phyloP scores from a whole-genome alignment of 1,140 invertebrate genomes.

The Campoletis sonorensis region DNA sequence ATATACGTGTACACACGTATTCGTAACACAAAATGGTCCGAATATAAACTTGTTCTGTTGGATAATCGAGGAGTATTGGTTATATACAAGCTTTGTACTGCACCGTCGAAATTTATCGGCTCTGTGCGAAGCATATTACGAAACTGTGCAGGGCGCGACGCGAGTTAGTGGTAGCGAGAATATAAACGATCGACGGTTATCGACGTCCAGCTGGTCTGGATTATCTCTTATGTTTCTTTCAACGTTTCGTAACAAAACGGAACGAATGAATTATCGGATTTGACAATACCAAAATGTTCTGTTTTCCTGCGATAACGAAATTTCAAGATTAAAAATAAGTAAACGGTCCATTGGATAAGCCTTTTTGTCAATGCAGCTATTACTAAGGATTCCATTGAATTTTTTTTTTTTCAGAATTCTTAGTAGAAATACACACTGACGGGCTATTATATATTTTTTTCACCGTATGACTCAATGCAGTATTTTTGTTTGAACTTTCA shows the following conservation, averaged over 20 bases:
- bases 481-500: too few species aligned
- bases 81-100: background rate
- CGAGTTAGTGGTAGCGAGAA: background rate
- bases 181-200: conserved; percentile 28
- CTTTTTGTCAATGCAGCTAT: too few species aligned
- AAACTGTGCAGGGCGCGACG: background rate
- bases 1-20: background rate
- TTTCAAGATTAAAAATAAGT: background rate
- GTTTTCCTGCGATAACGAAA: background rate
- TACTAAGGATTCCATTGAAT: too few species aligned
- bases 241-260: background rate
- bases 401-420: too few species aligned
- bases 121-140: conserved; percentile 13
- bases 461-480: too few species aligned
- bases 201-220: conserved; percentile 16
- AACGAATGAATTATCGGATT: background rate
- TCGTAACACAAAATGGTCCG: conserved; percentile 11
- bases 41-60: conserved; percentile 12
- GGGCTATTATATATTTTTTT: too few species aligned
- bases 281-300: background rate
- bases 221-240: conserved; percentile 1
- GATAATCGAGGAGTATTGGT: conserved; percentile 15
- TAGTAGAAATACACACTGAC: too few species aligned
- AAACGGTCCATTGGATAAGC: background rate
- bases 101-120: conserved; percentile 10